Percentiles rank a stretch among this genome's conserved stretches.
Evolutionary conservation across 30 jellyfish, hydroid and myxozoan species (phyloP).

Genomic region (Turritopsis rubra): DNA sequence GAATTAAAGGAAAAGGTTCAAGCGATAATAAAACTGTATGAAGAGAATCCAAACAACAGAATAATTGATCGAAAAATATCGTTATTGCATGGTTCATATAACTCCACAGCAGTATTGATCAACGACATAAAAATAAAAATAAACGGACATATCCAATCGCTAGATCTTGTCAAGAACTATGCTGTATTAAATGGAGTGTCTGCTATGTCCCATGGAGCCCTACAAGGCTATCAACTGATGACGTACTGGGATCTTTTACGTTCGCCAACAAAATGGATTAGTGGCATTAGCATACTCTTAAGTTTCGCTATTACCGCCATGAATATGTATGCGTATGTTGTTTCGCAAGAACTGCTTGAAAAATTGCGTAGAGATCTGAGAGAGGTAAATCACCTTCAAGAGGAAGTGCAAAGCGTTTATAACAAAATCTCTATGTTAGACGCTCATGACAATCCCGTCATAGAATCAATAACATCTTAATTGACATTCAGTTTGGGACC

Average conservation of each 20-base stretch:
- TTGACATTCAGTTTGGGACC: no score
- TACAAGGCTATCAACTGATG: background rate
- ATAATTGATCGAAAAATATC: background rate
- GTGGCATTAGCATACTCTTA: background rate
- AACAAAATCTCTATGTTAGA: background rate
- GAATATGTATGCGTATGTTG: background rate
- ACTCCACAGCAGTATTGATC: background rate
- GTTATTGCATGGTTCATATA: background rate
- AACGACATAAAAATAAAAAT: background rate
- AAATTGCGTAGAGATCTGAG: background rate
- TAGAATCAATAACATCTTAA: background rate
- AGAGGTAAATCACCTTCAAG: background rate
- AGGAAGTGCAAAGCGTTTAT: background rate
- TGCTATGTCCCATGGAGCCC: background rate
- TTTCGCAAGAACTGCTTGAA: background rate
- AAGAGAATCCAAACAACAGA: background rate
- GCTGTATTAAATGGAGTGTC: background rate
- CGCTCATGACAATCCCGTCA: background rate
- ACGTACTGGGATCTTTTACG: background rate
- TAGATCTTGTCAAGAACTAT: background rate
- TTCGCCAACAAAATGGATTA: background rate
- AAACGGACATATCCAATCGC: background rate
- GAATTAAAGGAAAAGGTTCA: background rate
- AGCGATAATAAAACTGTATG: background rate
- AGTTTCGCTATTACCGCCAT: background rate